These are phyloP conservation scores for Porphyrio hochstetteri DNA, from an alignment of 2,113 vertebrate genomes.

Conservation along the genomic window DNA sequence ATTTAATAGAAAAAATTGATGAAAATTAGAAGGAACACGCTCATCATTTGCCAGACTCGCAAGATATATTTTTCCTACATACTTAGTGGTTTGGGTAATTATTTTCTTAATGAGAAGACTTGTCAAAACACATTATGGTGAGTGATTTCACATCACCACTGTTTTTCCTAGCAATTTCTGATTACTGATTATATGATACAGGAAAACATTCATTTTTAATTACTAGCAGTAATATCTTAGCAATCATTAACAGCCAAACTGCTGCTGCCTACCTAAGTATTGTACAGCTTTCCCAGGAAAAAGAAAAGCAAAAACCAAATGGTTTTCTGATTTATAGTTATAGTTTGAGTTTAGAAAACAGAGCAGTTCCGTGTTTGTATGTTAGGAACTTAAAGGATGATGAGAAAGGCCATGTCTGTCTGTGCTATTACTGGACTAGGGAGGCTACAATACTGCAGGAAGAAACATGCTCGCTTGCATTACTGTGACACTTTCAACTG, in stretches of 20 bases:
- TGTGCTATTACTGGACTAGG: not conserved
- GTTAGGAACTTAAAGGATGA: not conserved
- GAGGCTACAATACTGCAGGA: not conserved
- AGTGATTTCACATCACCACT: not conserved
- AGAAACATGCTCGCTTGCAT: not conserved
- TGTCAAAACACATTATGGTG: constrained; percentile 52
- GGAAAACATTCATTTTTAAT: constrained; percentile 24
- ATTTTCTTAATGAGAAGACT: constrained; percentile 51
- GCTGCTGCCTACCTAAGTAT: not conserved
- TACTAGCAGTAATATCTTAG: constrained; percentile 9
- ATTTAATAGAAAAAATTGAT: constrained; percentile 10
- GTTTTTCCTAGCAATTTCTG: constrained; percentile 30
- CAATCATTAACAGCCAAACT: not conserved
- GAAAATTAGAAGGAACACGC: constrained; percentile 47
- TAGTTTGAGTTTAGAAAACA: not conserved
- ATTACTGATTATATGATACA: constrained; percentile 4
- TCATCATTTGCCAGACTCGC: constrained; percentile 47
- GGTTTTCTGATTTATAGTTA: not conserved
- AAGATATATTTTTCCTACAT: constrained; percentile 36
- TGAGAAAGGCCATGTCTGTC: not conserved
- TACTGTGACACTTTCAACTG: not conserved
- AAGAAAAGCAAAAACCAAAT: not conserved
- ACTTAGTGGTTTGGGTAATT: constrained; percentile 57
- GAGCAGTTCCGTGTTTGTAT: not conserved
- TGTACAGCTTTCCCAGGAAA: not conserved